phyloP scores from a whole-genome alignment of 1,140 invertebrate species.

The Scaptomyza graminum region DNA sequence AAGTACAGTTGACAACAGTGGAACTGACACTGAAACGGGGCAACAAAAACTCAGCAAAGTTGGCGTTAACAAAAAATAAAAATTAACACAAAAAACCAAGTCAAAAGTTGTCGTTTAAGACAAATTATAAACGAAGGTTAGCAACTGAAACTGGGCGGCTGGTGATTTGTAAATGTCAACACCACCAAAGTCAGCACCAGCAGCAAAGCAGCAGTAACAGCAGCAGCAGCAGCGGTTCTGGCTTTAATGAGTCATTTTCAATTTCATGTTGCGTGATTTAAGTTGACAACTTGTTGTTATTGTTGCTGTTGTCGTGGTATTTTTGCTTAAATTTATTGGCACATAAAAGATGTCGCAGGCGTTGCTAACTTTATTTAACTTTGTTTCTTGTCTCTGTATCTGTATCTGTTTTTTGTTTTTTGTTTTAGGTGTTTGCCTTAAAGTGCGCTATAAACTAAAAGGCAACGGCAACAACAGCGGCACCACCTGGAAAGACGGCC shows the following conservation, averaged over 20 bases:
- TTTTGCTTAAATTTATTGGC: constrained; percentile 71
- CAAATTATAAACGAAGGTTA: constrained; percentile 76
- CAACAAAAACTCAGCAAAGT: constrained; percentile 17
- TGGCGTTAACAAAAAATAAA: neutral
- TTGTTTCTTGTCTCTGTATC: constrained; percentile 27
- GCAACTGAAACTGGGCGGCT: constrained; percentile 60
- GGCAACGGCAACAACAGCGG: constrained; percentile 37
- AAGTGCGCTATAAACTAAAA: constrained; percentile 79
- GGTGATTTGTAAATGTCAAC: constrained; percentile 82
- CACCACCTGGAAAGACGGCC: constrained; percentile 40
- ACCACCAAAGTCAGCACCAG: constrained; percentile 29
- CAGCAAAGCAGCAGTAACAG: constrained; percentile 34
- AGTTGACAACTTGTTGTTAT: constrained; percentile 57
- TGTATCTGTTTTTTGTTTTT: constrained; percentile 27
- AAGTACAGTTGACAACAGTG: constrained; percentile 31
- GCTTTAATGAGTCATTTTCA: constrained; percentile 74
- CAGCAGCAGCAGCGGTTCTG: neutral
- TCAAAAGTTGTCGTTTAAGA: constrained; percentile 58
- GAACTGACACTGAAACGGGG: constrained; percentile 2
- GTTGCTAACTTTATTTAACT: constrained; percentile 80
- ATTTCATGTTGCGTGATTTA: constrained; percentile 79
- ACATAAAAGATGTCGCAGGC: constrained; percentile 79
- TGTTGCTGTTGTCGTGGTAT: constrained; percentile 48
- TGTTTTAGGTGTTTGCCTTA: constrained; percentile 77
- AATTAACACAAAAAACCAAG: neutral